Evolutionary conservation across 1,140 invertebrate genomes (phyloP).

Genomic region (Ylistrum balloti): DNA sequence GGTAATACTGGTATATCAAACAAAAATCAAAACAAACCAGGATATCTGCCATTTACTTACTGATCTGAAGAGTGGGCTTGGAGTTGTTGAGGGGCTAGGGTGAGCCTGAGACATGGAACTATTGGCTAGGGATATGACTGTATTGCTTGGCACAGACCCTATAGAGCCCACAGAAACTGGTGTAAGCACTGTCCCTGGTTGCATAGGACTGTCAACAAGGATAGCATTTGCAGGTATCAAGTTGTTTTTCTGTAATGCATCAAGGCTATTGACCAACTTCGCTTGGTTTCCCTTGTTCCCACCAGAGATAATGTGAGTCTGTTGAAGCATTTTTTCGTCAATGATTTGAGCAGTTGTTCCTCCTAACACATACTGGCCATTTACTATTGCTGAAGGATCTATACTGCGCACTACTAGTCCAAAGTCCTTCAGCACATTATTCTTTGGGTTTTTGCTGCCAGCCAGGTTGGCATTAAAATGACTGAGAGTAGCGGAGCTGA

Average conservation of each 20-base stretch:
- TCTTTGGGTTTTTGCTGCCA: conserved; percentile 67
- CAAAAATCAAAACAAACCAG: no score
- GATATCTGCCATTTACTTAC: conserved; percentile 63
- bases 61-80: conserved; percentile 61
- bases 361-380: conserved; percentile 76
- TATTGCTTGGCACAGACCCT: conserved; percentile 60
- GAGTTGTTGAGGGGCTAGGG: conserved; percentile 49
- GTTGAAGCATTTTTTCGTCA: conserved; percentile 64
- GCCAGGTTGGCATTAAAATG: conserved; percentile 71
- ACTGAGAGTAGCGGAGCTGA: conserved; percentile 68
- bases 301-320: conserved; percentile 63
- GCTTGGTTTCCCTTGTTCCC: conserved; percentile 56
- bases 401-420: conserved; percentile 76
- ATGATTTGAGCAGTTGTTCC: conserved; percentile 66
- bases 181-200: conserved; percentile 71
- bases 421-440: conserved; percentile 75
- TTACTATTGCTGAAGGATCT: conserved; percentile 71
- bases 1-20: no score
- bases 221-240: conserved; percentile 69
- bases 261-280: conserved; percentile 62
- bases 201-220: conserved; percentile 68
- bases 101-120: conserved; percentile 49
- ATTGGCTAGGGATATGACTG: conserved; percentile 63
- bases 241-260: conserved; percentile 69
- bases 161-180: conserved; percentile 67